phyloP scores from a whole-genome alignment of 2,113 vertebrate genomes.

The Raja brachyura region DNA sequence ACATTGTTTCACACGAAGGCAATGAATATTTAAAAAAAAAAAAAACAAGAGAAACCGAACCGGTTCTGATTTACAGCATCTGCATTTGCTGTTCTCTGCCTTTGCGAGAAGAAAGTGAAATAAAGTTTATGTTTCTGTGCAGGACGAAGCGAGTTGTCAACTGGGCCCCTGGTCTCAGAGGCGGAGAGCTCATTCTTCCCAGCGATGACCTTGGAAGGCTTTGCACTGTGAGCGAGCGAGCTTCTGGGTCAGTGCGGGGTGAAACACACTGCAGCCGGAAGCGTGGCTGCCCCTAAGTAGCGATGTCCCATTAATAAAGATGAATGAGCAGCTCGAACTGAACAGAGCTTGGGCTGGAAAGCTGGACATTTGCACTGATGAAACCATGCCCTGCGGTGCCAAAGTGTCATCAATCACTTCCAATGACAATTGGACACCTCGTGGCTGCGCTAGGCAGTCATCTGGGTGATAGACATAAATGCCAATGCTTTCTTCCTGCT shows the following conservation, averaged over 20 bases:
- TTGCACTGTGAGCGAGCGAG: neutral
- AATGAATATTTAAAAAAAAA: conserved; percentile 31
- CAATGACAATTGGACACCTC: neutral
- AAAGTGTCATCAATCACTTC: neutral
- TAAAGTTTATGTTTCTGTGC: neutral
- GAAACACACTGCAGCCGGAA: neutral
- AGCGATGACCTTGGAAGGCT: neutral
- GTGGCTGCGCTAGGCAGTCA: neutral
- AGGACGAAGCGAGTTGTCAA: neutral
- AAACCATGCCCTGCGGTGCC: neutral
- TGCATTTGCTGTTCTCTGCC: neutral
- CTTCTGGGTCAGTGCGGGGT: too few relatives aligned
- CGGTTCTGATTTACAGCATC: neutral
- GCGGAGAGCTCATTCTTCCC: neutral
- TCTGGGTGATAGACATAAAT: neutral
- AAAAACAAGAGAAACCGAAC: conserved; percentile 14
- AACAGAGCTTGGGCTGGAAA: neutral
- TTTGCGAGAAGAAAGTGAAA: neutral
- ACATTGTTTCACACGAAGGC: conserved; percentile 31
- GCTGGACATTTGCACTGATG: neutral
- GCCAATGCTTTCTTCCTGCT: neutral
- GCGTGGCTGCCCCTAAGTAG: neutral
- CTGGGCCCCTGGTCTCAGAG: neutral
- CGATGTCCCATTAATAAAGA: neutral
- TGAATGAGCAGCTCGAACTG: neutral